Conservation (phyloP, 2,797 vertebrate species). For the Channa striata region DNA sequence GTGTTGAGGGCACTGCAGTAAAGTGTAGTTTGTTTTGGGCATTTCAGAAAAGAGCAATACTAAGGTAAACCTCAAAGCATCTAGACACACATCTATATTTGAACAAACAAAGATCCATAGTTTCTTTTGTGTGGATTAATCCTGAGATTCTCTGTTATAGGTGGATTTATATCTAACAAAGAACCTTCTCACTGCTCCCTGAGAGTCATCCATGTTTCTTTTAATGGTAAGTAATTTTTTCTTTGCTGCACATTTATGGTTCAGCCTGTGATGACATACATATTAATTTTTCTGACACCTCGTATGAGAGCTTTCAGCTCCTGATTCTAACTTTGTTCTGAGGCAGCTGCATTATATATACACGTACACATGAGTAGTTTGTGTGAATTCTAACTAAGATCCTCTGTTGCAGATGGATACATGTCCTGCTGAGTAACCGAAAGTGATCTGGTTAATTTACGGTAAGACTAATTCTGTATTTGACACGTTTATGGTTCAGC, state of each 20-base stretch:
- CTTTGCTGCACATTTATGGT: rapidly evolving
- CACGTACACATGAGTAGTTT: rapidly evolving
- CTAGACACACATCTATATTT: no score
- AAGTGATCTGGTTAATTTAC: background rate
- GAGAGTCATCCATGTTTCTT: background rate
- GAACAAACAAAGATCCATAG: no score
- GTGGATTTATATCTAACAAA: background rate
- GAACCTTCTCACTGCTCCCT: background rate
- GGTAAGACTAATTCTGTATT: background rate
- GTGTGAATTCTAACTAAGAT: background rate
- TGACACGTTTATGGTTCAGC: background rate
- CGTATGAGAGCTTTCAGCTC: constrained; percentile 56
- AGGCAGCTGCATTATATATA: constrained; percentile 34
- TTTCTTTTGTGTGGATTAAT: background rate
- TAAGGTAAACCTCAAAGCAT: background rate
- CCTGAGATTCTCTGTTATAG: constrained; percentile 1
- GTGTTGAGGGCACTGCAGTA: constrained; percentile 54
- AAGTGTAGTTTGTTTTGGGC: no score
- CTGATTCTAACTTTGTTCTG: constrained; percentile 59
- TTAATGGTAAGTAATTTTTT: background rate
- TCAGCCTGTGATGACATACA: constrained; percentile 27
- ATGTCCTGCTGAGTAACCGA: background rate
- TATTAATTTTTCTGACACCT: constrained; percentile 59
- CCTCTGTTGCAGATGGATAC: constrained; percentile 4
- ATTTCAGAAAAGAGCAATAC: no score